These are phyloP conservation scores for Aspidoscelis tigris DNA, from an alignment of 2,113 vertebrate genomes.

Conservation along the genomic window DNA sequence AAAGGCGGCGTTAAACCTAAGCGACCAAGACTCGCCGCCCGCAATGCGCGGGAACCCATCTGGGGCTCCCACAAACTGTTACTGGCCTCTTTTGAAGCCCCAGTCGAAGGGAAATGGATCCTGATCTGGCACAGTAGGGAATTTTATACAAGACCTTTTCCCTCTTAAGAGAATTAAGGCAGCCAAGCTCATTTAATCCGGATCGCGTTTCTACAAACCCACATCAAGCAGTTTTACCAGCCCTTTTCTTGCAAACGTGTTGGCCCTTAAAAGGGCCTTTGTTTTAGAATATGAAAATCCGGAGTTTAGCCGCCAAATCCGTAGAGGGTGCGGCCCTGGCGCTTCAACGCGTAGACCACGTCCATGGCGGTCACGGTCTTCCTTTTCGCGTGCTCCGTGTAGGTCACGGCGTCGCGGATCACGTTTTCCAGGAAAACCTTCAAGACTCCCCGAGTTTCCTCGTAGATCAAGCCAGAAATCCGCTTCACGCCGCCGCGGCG, in stretches of 20 bases:
- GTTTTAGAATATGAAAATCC: background rate
- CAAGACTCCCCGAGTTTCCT: conserved; percentile 9
- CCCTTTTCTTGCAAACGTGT: conserved; percentile 66
- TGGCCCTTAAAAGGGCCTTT: conserved; percentile 90
- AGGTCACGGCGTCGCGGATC: conserved; percentile 23
- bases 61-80: too few species aligned
- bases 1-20: background rate
- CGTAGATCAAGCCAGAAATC: conserved; percentile 23
- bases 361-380: conserved; percentile 31
- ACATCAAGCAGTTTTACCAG: background rate
- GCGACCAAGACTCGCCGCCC: fast-evolving
- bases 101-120: too few species aligned
- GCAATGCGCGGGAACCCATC: too few species aligned
- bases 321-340: conserved; percentile 8
- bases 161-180: too few species aligned
- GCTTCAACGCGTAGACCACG: conserved; percentile 25
- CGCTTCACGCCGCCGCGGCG: conserved; percentile 17
- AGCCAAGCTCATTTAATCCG: too few species aligned
- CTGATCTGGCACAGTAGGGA: too few species aligned
- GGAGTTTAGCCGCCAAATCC: background rate
- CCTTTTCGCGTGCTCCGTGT: conserved; percentile 28
- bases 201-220: background rate
- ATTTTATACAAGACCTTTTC: too few species aligned
- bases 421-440: conserved; percentile 26
- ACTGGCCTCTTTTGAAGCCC: too few species aligned